These are phyloP conservation scores for Hycleus phaleratus DNA, from an alignment of 1,140 invertebrate genomes.

Conservation along the genomic window DNA sequence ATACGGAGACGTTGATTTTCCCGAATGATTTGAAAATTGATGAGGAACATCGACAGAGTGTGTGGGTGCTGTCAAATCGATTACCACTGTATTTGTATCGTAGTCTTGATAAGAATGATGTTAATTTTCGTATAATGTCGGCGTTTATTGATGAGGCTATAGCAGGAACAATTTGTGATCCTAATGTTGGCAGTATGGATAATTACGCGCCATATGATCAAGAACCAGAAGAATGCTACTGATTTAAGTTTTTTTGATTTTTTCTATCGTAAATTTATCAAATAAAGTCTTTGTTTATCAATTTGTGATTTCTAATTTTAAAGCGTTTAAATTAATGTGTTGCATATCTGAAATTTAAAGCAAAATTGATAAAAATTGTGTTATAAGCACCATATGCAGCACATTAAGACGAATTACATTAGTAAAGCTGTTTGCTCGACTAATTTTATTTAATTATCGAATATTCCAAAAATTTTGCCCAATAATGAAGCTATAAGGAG, in stretches of 20 bases:
- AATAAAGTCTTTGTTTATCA: no score
- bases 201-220: slow-evolving; percentile 10
- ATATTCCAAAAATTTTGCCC: no score
- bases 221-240: slow-evolving; percentile 26
- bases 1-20: slow-evolving; percentile 56
- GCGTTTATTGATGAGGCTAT: slow-evolving; percentile 53
- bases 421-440: no score
- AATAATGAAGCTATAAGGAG: no score
- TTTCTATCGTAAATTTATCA: no score
- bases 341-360: no score
- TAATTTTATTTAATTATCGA: no score
- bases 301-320: no score
- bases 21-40: slow-evolving; percentile 74
- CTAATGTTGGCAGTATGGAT: slow-evolving; percentile 27
- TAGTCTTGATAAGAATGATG: slow-evolving; percentile 52
- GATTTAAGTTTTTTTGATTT: not conserved
- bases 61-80: slow-evolving; percentile 69
- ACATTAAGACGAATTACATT: no score
- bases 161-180: slow-evolving; percentile 61
- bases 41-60: slow-evolving; percentile 54
- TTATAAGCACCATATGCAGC: no score
- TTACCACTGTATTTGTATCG: slow-evolving; percentile 67
- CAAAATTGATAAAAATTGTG: no score
- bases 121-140: slow-evolving; percentile 65
- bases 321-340: no score